A percentile compares a stretch with the other conserved stretches of the same genome.
Evolutionary conservation across 2,113 vertebrate species (phyloP).

Genomic region (Malurus cyaneus): DNA sequence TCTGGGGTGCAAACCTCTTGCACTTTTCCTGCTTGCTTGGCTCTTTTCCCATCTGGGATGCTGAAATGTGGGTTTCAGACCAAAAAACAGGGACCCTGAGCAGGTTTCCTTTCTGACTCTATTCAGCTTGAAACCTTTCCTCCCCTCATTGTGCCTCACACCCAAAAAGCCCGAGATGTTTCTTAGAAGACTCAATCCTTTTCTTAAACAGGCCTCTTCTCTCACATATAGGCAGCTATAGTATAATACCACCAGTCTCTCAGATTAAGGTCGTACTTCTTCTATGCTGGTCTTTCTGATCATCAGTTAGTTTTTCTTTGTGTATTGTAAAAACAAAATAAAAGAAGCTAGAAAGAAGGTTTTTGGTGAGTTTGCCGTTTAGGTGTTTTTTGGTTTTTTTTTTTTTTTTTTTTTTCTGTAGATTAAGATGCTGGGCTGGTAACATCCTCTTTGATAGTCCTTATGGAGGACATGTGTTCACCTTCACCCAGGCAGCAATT

Average conservation of each 20-base stretch:
- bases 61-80: background rate
- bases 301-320: background rate
- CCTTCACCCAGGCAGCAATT: background rate
- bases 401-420: background rate
- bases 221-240: background rate
- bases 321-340: background rate
- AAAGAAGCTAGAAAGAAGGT: background rate
- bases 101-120: background rate
- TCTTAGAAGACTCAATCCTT: background rate
- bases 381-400: no score
- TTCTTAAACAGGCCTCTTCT: background rate
- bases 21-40: background rate
- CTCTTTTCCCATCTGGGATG: accelerated
- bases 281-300: background rate
- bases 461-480: background rate
- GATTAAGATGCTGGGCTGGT: background rate
- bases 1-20: background rate
- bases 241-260: background rate
- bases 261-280: background rate
- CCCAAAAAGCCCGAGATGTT: background rate
- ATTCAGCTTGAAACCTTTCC: background rate
- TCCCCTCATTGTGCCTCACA: background rate
- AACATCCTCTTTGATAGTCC: background rate
- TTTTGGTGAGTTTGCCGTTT: accelerated
- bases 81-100: background rate